Base-by-base conservation (phyloP, 2,888 invertebrate genomes). In the Venustoraphidia nigricollis region DNA sequence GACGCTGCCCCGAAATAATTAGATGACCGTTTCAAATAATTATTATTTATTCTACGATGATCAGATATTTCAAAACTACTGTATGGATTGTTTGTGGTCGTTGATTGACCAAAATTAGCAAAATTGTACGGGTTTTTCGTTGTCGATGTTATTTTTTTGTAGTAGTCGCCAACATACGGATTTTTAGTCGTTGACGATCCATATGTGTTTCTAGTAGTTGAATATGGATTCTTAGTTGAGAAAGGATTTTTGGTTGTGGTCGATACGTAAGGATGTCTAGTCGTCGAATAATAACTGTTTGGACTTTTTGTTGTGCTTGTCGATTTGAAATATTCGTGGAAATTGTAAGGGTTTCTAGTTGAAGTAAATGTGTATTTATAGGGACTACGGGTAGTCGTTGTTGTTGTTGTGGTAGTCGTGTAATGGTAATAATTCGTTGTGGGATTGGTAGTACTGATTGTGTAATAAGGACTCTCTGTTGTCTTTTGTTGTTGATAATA, bases 111-210 rank as follows among this genome's bases (percentile, higher is more conserved):
- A 57, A 68, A 68, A 57, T 68, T 64, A 50, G 65, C 65, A 58
- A 70, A 70, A 58, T 71, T 63, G 57, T 70, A 70, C 3, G 69
- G 70, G 57, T 66, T 75, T 62, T 73, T 75, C 8, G 79, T 77
- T 1, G 79, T 77, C 45, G 67, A 60, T 58, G 61, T 59, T 61
- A 64, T 58, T 61, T 63, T 66, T 60, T 63, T 49, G 62, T 65
- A 64, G 60, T 66, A 56, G 69, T 71, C 58, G 44, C 63, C 62
- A 51, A 65, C 53, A 61, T 76, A 77, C 2, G 76, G 76, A 58
- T 69, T 76, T 62, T 68, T 70, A 10, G 76, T 76, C 10, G 74
- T 69, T 13, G 71, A 52, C n/a, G 53, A 52, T 34, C 50, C 49
- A 17, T 50, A 48, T n/a, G 43, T 46, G 17, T 52, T 50, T 44